Percentiles rank a stretch among this genome's conserved stretches.
phyloP scores from a whole-genome alignment of 1,140 invertebrate genomes.

The Aphelenchoides besseyi region DNA sequence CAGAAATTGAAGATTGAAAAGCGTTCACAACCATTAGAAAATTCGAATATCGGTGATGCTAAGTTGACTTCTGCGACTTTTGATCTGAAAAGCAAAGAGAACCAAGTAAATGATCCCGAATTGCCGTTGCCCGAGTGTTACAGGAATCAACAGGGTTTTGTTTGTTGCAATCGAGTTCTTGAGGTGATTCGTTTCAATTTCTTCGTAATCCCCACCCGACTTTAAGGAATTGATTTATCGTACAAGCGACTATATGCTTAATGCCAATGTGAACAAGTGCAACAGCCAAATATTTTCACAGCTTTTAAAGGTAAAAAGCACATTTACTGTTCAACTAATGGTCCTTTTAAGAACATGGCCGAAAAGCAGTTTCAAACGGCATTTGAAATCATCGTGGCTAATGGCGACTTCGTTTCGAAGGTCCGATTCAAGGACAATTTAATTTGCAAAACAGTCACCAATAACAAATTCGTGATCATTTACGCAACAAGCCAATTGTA shows the following conservation, averaged over 20 bases:
- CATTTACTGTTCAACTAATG: neutral
- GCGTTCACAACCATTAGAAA: too few relatives aligned
- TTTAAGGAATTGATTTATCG: conserved; percentile 29
- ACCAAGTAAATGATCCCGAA: neutral
- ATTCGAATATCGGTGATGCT: neutral
- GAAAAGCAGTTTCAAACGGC: conserved; percentile 32
- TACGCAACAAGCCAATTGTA: conserved; percentile 26
- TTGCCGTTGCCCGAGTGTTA: conserved; percentile 30
- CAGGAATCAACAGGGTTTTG: neutral
- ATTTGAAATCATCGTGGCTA: conserved; percentile 31
- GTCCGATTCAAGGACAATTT: conserved; percentile 33
- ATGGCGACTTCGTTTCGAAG: conserved; percentile 28
- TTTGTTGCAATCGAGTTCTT: conserved; percentile 31
- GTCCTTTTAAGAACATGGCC: conserved; percentile 24
- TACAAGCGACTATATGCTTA: conserved; percentile 16
- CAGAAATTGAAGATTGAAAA: too few relatives aligned
- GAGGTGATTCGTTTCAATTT: too few relatives aligned
- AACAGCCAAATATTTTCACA: conserved; percentile 15
- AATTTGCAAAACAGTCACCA: conserved; percentile 24
- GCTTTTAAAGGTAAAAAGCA: neutral
- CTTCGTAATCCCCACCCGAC: too few relatives aligned
- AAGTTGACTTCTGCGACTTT: neutral
- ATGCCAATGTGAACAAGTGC: conserved; percentile 24
- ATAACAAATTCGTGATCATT: conserved; percentile 28
- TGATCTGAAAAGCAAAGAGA: neutral